Base-by-base conservation (phyloP, 2,113 vertebrate species). In the Oncorhynchus clarkii region DNA sequence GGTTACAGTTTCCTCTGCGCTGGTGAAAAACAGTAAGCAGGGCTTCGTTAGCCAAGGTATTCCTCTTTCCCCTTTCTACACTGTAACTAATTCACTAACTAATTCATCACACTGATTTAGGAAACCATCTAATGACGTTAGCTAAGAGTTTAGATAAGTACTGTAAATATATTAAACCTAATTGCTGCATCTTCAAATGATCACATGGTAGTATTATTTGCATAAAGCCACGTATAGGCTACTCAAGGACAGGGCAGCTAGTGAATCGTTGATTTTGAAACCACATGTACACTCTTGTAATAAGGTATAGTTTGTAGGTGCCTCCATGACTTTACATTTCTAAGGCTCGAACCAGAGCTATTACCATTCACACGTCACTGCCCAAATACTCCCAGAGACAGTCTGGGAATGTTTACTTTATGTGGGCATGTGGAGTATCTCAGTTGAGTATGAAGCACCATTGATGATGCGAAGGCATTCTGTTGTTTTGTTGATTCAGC, bases 21-120 rank as follows among this genome's bases (percentile, higher is more conserved):
- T 20, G 24, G 3, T 16, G 2, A 73, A 5, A 24, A 27, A 69
- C 71, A 66, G 31, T 68, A 70, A 80, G 69, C 59, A 0, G 2
- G 71, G 54, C 34, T 62, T 74, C 74, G 18, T 12, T 1, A 62
- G 76, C 74, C 81, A 3, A 80, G 79, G 81, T 31, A 3, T 20
- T 84, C 80, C 80, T 81, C 64, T 72, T 22, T 54, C 82, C 87
- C 83, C 89, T n/a, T 89, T 87, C 71, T 77, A 74, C 82, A 69
- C 78, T 78, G 77, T 65, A 69, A 80, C 83, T 60, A 45, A 11
- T 45, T 45, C 39, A 45, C 39, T 11, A 45, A 45, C 83, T 54
- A 86, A 89, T 89, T 79, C 86, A 86, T 90, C 78, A 84, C 72
- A 86, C 82, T 54, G 87, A 88, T 89, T 90, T 82, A 60, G 18